Evolutionary conservation across 2,888 invertebrate genomes (phyloP).

Genomic region (Odontocerum albicorne): DNA sequence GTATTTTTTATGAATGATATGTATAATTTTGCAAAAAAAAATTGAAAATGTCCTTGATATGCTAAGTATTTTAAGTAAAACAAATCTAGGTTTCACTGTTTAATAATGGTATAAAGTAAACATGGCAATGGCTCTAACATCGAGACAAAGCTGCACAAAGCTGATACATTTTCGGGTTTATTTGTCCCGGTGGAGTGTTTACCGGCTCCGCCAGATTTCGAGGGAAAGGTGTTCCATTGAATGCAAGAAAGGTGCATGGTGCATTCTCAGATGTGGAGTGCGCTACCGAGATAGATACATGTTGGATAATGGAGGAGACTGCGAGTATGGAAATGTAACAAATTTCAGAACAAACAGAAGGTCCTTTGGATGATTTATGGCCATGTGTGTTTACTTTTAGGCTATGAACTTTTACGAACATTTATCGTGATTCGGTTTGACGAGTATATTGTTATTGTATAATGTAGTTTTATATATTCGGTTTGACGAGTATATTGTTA

Average conservation of each 20-base stretch:
- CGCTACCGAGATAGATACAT: slow-evolving; percentile 17
- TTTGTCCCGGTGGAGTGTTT: slow-evolving; percentile 26
- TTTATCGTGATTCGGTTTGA: too few species aligned
- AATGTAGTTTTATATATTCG: too few species aligned
- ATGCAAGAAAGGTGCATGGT: slow-evolving; percentile 11
- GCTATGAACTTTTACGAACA: too few species aligned
- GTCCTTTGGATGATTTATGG: slow-evolving; percentile 3
- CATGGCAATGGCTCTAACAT: too few species aligned
- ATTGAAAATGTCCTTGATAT: too few species aligned
- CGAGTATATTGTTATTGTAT: too few species aligned
- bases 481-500: too few species aligned
- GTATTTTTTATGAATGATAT: too few species aligned
- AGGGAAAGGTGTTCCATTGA: background rate
- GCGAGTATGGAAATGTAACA: slow-evolving; percentile 15
- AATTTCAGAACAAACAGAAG: slow-evolving; percentile 13
- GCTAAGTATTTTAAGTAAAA: too few species aligned
- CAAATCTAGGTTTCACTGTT: too few species aligned
- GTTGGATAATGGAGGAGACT: slow-evolving; percentile 2
- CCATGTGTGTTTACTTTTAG: slow-evolving; percentile 18
- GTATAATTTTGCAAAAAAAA: too few species aligned
- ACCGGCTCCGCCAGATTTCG: slow-evolving; percentile 14
- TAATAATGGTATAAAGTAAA: too few species aligned
- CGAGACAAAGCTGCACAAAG: slow-evolving; percentile 19
- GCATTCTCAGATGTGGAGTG: slow-evolving; percentile 13
- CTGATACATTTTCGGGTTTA: slow-evolving; percentile 19